Evolutionary conservation across 2,888 invertebrate species (phyloP).

Genomic region (Drosophila leonis): DNA sequence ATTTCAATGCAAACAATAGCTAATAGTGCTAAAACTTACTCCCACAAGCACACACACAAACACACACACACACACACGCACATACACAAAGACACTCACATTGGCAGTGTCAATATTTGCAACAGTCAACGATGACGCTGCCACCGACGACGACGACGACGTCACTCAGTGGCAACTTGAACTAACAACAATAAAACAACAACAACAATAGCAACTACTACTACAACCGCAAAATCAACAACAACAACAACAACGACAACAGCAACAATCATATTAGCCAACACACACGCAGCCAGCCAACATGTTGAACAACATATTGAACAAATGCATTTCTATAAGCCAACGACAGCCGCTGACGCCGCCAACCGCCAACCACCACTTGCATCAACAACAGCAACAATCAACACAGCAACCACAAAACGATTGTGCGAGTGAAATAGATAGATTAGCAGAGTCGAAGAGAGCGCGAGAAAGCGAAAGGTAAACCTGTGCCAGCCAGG

Average conservation of each 20-base stretch:
- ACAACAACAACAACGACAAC: slow-evolving; percentile 29
- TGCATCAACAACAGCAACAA: slow-evolving; percentile 46
- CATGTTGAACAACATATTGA: slow-evolving; percentile 78
- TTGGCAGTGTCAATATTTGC: slow-evolving; percentile 76
- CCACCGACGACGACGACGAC: slow-evolving; percentile 61
- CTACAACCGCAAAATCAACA: slow-evolving; percentile 5
- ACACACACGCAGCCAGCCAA: slow-evolving; percentile 47
- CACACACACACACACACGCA: slow-evolving; percentile 22
- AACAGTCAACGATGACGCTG: slow-evolving; percentile 70
- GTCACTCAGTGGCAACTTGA: slow-evolving; percentile 70
- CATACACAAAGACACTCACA: slow-evolving; percentile 24
- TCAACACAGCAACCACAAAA: slow-evolving; percentile 65
- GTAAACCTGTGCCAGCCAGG: slow-evolving; percentile 29
- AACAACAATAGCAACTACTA: slow-evolving; percentile 26
- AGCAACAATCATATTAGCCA: slow-evolving; percentile 56
- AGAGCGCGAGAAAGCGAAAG: slow-evolving; percentile 2
- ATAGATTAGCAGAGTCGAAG: neutral
- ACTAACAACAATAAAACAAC: slow-evolving; percentile 63
- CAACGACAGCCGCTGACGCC: slow-evolving; percentile 67
- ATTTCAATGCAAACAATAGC: slow-evolving; percentile 77
- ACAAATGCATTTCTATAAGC: slow-evolving; percentile 79
- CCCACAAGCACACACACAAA: slow-evolving; percentile 49
- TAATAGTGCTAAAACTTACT: slow-evolving; percentile 80
- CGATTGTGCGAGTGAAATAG: slow-evolving; percentile 40
- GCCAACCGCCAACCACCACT: slow-evolving; percentile 42